phyloP scores from a whole-genome alignment of 2,797 vertebrate species.

The Lacerta bilineata region DNA sequence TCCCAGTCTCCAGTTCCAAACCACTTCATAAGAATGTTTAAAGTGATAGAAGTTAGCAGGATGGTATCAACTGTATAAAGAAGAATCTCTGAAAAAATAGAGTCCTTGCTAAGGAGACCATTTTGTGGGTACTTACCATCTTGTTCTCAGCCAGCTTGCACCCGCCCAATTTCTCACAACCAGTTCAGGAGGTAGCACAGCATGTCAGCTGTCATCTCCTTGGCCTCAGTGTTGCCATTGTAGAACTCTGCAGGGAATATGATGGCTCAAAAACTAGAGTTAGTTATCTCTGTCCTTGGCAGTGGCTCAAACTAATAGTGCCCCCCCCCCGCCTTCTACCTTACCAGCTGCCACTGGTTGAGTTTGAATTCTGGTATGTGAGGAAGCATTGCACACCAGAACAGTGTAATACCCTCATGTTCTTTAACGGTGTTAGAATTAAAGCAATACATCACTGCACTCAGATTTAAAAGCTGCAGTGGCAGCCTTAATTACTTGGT shows the following conservation, averaged over 20 bases:
- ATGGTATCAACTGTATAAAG: neutral
- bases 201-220: no score
- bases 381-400: neutral
- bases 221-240: no score
- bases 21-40: no score
- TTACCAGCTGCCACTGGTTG: neutral
- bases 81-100: neutral
- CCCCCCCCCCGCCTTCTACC: no score
- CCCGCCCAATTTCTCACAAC: no score
- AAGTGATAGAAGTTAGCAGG: neutral
- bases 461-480: neutral
- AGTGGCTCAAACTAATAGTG: no score
- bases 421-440: neutral
- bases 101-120: neutral
- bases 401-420: neutral
- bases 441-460: neutral
- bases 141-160: no score
- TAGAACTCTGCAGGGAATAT: no score
- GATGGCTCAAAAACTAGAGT: no score
- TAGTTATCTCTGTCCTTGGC: no score
- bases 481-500: neutral
- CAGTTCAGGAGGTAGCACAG: no score
- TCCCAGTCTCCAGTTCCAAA: neutral
- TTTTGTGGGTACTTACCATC: neutral
- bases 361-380: neutral